Conservation (phyloP, 2,113 vertebrate genomes). For the Tylochromis polylepis region DNA sequence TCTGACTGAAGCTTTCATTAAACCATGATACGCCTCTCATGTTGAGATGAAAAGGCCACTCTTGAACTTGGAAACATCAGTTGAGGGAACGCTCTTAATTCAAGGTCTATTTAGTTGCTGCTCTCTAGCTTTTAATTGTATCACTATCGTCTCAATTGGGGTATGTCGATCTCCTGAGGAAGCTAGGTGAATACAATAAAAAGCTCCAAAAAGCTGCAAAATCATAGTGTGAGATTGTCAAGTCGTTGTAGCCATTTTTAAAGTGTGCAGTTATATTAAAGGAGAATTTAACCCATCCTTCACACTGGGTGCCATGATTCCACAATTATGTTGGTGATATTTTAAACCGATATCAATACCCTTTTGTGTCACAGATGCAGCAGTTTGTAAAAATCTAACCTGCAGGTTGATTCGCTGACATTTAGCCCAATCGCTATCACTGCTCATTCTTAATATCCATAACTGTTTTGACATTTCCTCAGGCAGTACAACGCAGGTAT, state of each 20-base stretch:
- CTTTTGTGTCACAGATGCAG: background rate
- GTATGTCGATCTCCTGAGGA: background rate
- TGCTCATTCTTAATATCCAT: background rate
- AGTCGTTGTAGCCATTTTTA: background rate
- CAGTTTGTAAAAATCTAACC: background rate
- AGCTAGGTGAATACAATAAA: background rate
- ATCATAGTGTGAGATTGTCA: background rate
- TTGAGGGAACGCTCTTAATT: background rate
- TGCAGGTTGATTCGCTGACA: background rate
- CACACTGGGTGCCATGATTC: background rate
- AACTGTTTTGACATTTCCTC: slow-evolving; percentile 38
- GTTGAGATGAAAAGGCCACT: background rate
- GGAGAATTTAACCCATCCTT: background rate
- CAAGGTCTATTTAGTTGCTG: background rate
- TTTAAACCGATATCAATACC: background rate
- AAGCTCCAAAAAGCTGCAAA: background rate
- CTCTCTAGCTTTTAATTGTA: background rate
- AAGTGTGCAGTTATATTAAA: background rate
- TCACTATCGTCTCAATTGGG: background rate
- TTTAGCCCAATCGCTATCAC: background rate
- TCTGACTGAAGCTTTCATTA: background rate
- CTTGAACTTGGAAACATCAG: background rate
- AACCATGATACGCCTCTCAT: background rate
- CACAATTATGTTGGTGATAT: background rate
- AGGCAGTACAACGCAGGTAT: background rate